phyloP scores from a whole-genome alignment of 2,888 invertebrate species.

The Diarsia dahlii region DNA sequence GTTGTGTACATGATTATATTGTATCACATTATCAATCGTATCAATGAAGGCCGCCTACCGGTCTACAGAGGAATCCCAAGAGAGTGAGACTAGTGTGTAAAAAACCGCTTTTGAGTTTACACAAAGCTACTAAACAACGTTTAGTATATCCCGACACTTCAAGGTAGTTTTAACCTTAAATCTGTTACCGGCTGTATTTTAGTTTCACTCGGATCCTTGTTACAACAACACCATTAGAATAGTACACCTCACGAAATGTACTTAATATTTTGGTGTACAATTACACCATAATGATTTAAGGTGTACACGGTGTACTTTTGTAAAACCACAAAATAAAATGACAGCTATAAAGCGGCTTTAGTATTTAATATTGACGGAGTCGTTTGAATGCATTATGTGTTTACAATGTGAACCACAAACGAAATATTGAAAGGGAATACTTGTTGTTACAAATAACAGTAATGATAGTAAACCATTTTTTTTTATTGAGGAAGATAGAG shows the following conservation, averaged over 20 bases:
- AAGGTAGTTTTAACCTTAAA: neutral
- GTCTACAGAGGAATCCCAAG: conserved; percentile 29
- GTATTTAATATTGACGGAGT: neutral
- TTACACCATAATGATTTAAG: too few species aligned
- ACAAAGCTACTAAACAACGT: too few species aligned
- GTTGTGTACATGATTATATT: conserved; percentile 22
- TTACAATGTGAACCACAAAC: neutral
- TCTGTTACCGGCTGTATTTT: neutral
- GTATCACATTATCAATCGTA: conserved; percentile 38
- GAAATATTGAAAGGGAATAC: neutral
- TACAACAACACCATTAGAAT: neutral
- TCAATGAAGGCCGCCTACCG: conserved; percentile 45
- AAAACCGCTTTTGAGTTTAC: neutral
- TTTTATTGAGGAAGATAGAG: neutral
- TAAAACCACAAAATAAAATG: neutral
- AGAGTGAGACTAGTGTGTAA: neutral
- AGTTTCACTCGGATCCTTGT: neutral
- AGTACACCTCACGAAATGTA: too few species aligned
- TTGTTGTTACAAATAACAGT: neutral
- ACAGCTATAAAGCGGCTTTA: neutral
- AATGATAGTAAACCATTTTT: neutral
- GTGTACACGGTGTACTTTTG: too few species aligned
- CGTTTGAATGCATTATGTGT: neutral
- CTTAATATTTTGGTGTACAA: too few species aligned
- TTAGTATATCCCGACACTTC: too few species aligned